A percentile compares a stretch with the other conserved stretches of the same genome.
These are phyloP conservation scores for Anoplius nigerrimus DNA, from an alignment of 2,888 invertebrate species.

Conservation along the genomic window DNA sequence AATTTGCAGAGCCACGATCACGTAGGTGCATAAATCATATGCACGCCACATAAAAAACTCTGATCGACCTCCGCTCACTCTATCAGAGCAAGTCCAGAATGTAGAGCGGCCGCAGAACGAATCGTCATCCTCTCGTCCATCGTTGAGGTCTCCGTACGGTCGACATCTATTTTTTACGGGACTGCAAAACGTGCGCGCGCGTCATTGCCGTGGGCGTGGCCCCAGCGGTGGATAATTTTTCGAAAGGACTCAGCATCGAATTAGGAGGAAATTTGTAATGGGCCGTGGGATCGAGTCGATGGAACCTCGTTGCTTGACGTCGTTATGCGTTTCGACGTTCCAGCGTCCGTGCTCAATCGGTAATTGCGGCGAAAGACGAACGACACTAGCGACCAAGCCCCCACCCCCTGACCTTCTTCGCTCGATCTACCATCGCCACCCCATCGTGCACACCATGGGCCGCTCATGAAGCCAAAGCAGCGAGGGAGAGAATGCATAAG, in stretches of 20 bases:
- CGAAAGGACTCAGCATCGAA: slow-evolving; percentile 51
- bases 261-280: slow-evolving; percentile 61
- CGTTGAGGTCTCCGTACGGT: not conserved
- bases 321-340: slow-evolving; percentile 54
- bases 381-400: slow-evolving; percentile 44
- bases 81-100: no score
- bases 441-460: no score
- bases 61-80: no score
- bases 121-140: not conserved
- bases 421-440: not conserved
- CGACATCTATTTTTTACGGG: slow-evolving; percentile 5
- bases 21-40: no score
- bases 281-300: slow-evolving; percentile 60
- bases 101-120: no score
- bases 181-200: not conserved
- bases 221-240: slow-evolving; percentile 25
- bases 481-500: not conserved
- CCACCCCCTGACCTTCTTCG: not conserved
- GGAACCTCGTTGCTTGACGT: slow-evolving; percentile 48
- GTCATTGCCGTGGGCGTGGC: slow-evolving; percentile 1
- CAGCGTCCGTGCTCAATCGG: slow-evolving; percentile 65
- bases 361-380: slow-evolving; percentile 64
- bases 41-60: no score
- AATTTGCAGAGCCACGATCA: no score
- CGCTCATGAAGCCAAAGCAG: not conserved